These are phyloP conservation scores for Oplegnathus fasciatus DNA, from an alignment of 2,113 vertebrate genomes.

Conservation along the genomic window DNA sequence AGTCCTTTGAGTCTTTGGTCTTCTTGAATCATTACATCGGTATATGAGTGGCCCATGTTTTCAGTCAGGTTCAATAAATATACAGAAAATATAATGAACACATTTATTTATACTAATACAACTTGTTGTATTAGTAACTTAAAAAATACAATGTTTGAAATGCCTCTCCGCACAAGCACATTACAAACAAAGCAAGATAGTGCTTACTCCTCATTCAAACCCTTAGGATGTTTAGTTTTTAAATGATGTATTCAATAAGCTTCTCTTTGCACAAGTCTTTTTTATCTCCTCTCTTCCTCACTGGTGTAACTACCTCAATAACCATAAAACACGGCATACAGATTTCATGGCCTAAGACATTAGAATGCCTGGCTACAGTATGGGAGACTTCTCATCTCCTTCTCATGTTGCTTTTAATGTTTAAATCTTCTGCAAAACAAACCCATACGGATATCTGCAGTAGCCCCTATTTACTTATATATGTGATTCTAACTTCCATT, in stretches of 20 bases:
- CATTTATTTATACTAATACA: conserved; percentile 21
- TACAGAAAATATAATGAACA: background rate
- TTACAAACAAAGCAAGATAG: conserved; percentile 10
- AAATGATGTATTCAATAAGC: conserved; percentile 46
- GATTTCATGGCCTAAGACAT: conserved; percentile 49
- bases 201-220: background rate
- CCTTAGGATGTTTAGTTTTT: conserved; percentile 32
- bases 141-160: conserved; percentile 3
- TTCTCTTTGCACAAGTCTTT: conserved; percentile 30
- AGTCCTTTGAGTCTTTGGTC: background rate
- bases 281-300: background rate
- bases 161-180: conserved; percentile 14
- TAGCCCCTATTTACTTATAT: background rate
- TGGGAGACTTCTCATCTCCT: conserved; percentile 12
- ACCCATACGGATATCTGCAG: background rate
- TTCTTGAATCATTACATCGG: background rate
- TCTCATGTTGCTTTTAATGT: conserved; percentile 35
- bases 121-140: too few species aligned
- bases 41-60: background rate
- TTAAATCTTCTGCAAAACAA: conserved; percentile 20
- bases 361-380: conserved; percentile 16
- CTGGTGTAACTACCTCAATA: conserved; percentile 29
- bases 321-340: conserved; percentile 49
- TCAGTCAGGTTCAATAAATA: background rate
- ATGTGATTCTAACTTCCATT: conserved; percentile 27